Percentiles rank a stretch among this genome's conserved stretches.
These are phyloP conservation scores for Philaethria dido DNA, from an alignment of 2,888 invertebrate genomes.

Conservation along the genomic window DNA sequence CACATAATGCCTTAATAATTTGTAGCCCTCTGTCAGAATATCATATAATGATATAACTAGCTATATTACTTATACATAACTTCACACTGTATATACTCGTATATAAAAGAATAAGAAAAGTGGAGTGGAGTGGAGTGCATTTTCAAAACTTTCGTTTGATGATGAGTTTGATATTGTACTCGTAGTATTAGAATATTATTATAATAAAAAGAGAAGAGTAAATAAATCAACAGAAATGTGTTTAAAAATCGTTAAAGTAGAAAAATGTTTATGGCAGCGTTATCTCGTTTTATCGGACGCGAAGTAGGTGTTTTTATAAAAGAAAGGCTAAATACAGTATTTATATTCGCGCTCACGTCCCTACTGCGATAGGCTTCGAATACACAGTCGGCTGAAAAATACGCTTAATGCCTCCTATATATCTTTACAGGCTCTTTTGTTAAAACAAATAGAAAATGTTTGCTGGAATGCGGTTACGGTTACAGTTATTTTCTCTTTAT, in stretches of 20 bases:
- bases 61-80: no score
- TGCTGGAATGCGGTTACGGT: slow-evolving; percentile 3
- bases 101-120: no score
- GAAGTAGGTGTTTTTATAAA: slow-evolving; percentile 27
- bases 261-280: slow-evolving; percentile 22
- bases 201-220: no score
- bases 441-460: slow-evolving; percentile 14
- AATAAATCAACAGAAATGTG: slow-evolving; percentile 2
- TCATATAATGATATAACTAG: no score
- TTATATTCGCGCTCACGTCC: slow-evolving; percentile 41
- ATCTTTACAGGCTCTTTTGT: slow-evolving; percentile 18
- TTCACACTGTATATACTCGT: no score
- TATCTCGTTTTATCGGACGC: slow-evolving; percentile 18
- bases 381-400: slow-evolving; percentile 19
- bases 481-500: not conserved
- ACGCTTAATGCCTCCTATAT: slow-evolving; percentile 20
- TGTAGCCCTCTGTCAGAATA: no score
- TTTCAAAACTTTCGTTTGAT: no score
- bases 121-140: no score
- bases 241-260: slow-evolving; percentile 15
- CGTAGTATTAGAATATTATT: not conserved
- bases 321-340: slow-evolving; percentile 36
- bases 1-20: no score
- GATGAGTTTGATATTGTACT: no score
- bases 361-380: slow-evolving; percentile 14